Percentiles rank a stretch among this genome's conserved stretches.
Evolutionary conservation across 2,888 invertebrate species (phyloP).

Genomic region (Cosmia pyralina): DNA sequence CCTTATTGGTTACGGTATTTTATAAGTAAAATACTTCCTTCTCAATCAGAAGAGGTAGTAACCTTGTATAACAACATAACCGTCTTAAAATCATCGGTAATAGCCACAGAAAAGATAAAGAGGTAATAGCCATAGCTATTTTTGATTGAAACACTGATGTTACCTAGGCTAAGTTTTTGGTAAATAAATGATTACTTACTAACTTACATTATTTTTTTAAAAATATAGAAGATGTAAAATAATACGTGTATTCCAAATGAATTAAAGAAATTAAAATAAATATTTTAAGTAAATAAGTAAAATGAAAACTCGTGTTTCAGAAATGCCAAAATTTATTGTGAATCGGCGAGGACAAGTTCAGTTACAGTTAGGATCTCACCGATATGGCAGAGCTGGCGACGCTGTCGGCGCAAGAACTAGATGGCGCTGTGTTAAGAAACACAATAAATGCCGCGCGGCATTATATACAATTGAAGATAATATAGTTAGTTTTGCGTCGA

Average conservation of each 20-base stretch:
- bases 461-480: slow-evolving; percentile 31
- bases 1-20: too few species aligned
- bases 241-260: background rate
- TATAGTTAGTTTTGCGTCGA: slow-evolving; percentile 21
- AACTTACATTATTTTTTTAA: background rate
- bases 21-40: too few species aligned
- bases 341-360: slow-evolving; percentile 31
- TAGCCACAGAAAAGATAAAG: too few species aligned
- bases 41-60: background rate
- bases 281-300: background rate
- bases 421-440: slow-evolving; percentile 47
- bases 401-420: slow-evolving; percentile 15
- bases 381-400: slow-evolving; percentile 32
- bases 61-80: background rate
- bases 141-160: background rate
- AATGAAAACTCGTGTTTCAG: slow-evolving; percentile 30
- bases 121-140: background rate
- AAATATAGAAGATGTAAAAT: background rate
- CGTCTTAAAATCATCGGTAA: background rate
- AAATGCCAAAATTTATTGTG: slow-evolving; percentile 4
- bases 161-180: background rate
- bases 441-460: slow-evolving; percentile 28
- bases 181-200: background rate
- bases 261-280: background rate
- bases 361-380: slow-evolving; percentile 32